phyloP scores from a whole-genome alignment of 1,140 invertebrate genomes.

The Pseudoatta argentina region DNA sequence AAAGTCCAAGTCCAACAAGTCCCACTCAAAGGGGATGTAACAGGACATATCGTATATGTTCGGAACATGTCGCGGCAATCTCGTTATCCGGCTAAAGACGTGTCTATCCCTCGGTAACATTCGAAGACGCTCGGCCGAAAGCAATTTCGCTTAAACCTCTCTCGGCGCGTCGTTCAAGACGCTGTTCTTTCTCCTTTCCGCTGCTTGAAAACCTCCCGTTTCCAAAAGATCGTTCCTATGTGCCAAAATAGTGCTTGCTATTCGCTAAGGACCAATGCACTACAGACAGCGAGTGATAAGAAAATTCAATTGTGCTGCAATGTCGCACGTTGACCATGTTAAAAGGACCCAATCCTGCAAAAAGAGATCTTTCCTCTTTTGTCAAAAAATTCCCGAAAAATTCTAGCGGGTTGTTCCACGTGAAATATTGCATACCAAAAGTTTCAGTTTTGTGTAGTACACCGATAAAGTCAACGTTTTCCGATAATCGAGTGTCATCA shows the following conservation, averaged over 20 bases:
- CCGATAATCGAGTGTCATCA: constrained; percentile 9
- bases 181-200: constrained; percentile 31
- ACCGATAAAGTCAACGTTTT: constrained; percentile 22
- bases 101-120: constrained; percentile 52
- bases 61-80: constrained; percentile 56
- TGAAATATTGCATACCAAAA: not conserved
- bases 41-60: not conserved
- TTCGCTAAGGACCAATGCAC: constrained; percentile 51
- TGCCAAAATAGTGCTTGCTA: constrained; percentile 36
- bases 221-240: not conserved
- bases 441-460: constrained; percentile 11
- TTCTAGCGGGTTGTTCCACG: not conserved
- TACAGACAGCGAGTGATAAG: constrained; percentile 55
- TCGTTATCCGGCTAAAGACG: constrained; percentile 66
- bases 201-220: not conserved
- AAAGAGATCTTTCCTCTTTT: not conserved
- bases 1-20: not conserved
- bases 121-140: constrained; percentile 57
- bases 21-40: constrained; percentile 63
- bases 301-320: constrained; percentile 67
- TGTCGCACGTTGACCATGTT: constrained; percentile 18
- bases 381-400: constrained; percentile 16
- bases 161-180: not conserved
- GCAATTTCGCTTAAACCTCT: constrained; percentile 69
- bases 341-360: not conserved